These are phyloP conservation scores for Acinonyx jubatus DNA, from an alignment of 2,113 vertebrate genomes.

Conservation along the genomic window DNA sequence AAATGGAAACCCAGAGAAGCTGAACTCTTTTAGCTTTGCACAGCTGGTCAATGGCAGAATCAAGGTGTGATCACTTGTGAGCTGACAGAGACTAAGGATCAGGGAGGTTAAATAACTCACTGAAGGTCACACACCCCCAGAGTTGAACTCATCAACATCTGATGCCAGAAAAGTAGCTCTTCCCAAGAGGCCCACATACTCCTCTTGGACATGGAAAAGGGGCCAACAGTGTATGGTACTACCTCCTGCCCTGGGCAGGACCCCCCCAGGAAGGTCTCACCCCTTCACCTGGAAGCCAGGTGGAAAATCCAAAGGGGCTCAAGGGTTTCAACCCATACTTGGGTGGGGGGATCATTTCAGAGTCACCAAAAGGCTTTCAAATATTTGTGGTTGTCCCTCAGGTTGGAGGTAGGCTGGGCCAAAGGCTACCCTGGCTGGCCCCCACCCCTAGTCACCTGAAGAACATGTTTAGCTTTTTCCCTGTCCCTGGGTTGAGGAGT, in stretches of 20 bases:
- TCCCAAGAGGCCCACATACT: not conserved
- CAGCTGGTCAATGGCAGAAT: not conserved
- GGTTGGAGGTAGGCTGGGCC: not conserved
- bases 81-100: not conserved
- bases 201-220: not conserved
- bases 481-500: not conserved
- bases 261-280: not conserved
- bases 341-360: not conserved
- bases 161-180: not conserved
- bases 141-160: not conserved
- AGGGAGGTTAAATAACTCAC: not conserved
- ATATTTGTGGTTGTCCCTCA: not conserved
- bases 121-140: not conserved
- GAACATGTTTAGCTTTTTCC: not conserved
- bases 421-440: not conserved
- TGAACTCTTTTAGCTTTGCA: constrained; percentile 17
- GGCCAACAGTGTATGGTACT: not conserved
- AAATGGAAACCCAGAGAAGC: constrained; percentile 5
- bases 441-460: not conserved
- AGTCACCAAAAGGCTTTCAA: not conserved
- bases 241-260: not conserved
- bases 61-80: not conserved
- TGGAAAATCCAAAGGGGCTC: not conserved
- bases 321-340: not conserved
- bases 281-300: not conserved